phyloP scores from a whole-genome alignment of 2,888 invertebrate genomes.

The Athalia cordata region DNA sequence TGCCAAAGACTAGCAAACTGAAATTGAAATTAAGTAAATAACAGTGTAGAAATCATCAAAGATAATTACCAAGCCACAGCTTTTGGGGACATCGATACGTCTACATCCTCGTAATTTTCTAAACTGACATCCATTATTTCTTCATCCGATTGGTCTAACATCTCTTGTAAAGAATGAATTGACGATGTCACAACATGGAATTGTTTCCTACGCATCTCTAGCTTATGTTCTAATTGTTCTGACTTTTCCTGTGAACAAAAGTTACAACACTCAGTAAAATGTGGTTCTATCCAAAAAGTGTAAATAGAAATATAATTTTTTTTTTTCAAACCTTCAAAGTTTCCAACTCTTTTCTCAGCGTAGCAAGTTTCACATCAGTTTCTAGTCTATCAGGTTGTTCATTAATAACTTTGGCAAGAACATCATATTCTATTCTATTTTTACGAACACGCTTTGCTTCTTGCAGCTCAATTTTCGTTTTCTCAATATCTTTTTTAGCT shows the following conservation, averaged over 20 bases:
- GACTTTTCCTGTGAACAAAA: conserved; percentile 78
- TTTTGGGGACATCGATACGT: conserved; percentile 59
- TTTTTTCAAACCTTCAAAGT: conserved; percentile 74
- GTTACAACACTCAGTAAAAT: conserved; percentile 3
- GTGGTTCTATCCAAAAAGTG: not conserved
- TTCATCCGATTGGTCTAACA: conserved; percentile 84
- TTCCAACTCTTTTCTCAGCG: conserved; percentile 84
- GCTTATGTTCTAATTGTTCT: conserved; percentile 83
- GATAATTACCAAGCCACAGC: conserved; percentile 44
- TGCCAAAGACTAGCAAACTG: conserved; percentile 89
- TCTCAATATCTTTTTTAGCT: conserved; percentile 87
- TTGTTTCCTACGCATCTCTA: conserved; percentile 90
- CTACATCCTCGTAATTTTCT: conserved; percentile 71
- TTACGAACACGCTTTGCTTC: conserved; percentile 91
- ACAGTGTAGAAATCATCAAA: conserved; percentile 54
- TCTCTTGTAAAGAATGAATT: conserved; percentile 88
- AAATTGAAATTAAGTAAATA: conserved; percentile 79
- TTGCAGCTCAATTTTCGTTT: conserved; percentile 86
- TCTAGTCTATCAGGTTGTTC: conserved; percentile 92
- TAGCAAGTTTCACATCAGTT: conserved; percentile 82
- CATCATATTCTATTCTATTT: conserved; percentile 94
- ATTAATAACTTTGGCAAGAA: conserved; percentile 92
- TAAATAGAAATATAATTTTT: conserved; percentile 4
- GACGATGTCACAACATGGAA: conserved; percentile 92
- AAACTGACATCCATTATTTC: conserved; percentile 76